A percentile compares a stretch with the other conserved stretches of the same genome.
phyloP scores from a whole-genome alignment of 2,797 vertebrate species.

The Anolis apletophallus region DNA sequence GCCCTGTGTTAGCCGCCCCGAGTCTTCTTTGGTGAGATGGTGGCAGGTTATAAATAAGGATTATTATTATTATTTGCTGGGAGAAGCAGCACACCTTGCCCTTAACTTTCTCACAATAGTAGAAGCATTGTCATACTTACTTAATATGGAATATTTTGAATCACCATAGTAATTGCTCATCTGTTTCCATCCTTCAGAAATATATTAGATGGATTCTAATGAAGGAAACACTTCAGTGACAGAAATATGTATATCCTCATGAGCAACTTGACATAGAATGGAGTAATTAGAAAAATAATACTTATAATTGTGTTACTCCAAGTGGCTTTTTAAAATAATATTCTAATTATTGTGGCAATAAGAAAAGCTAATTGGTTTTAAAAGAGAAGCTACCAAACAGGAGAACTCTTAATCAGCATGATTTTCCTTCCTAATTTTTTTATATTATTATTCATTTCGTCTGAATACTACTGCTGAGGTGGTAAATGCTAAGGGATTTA shows the following conservation, averaged over 20 bases:
- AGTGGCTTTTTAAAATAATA: slow-evolving; percentile 39
- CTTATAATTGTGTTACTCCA: slow-evolving; percentile 52
- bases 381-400: slow-evolving; percentile 52
- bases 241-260: slow-evolving; percentile 18
- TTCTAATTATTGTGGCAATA: slow-evolving; percentile 53
- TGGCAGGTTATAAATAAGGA: no score
- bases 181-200: not conserved
- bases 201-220: not conserved
- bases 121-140: not conserved
- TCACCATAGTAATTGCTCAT: not conserved
- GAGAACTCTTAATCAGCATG: slow-evolving; percentile 55
- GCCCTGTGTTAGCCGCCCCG: no score
- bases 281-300: slow-evolving; percentile 34
- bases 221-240: slow-evolving; percentile 12
- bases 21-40: no score
- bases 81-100: not conserved
- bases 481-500: slow-evolving; percentile 34
- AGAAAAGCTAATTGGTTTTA: slow-evolving; percentile 68
- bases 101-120: not conserved
- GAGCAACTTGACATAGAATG: slow-evolving; percentile 19
- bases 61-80: no score
- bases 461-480: slow-evolving; percentile 44
- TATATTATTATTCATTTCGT: slow-evolving; percentile 18
- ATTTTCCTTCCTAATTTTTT: slow-evolving; percentile 36
- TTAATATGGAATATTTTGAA: not conserved